phyloP scores from a whole-genome alignment of 2,797 vertebrate species.

The Cryptoblepharus egeriae region DNA sequence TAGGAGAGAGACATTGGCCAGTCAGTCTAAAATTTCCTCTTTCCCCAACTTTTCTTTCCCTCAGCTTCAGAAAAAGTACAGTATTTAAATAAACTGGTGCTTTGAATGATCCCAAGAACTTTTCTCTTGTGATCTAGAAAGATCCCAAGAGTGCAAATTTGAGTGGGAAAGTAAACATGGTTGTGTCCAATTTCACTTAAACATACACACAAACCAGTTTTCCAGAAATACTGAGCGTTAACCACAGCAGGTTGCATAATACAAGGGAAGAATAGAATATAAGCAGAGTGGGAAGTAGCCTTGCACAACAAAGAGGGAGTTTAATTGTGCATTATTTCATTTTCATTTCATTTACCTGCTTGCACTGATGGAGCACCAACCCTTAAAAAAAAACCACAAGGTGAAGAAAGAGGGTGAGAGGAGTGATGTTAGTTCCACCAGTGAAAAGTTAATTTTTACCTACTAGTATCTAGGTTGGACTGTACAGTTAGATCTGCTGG shows the following conservation, averaged over 20 bases:
- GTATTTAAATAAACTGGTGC: not conserved
- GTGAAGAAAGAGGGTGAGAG: not conserved
- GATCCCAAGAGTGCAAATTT: too few relatives aligned
- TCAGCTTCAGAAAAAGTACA: too few relatives aligned
- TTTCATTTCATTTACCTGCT: not conserved
- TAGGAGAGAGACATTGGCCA: not conserved
- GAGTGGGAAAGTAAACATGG: not conserved
- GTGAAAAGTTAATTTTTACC: not conserved
- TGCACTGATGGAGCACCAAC: not conserved
- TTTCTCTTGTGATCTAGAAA: not conserved
- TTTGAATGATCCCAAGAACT: too few relatives aligned
- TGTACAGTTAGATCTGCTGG: not conserved
- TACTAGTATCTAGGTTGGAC: not conserved
- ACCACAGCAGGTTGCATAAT: not conserved
- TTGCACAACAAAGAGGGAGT: too few relatives aligned
- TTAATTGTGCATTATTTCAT: too few relatives aligned
- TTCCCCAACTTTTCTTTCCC: too few relatives aligned
- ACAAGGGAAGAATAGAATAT: too few relatives aligned
- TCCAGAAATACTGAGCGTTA: not conserved
- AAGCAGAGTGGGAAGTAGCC: not conserved
- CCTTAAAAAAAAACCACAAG: not conserved
- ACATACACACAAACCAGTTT: too few relatives aligned
- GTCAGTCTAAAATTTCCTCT: not conserved
- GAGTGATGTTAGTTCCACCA: not conserved
- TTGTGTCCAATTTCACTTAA: not conserved